Evolutionary conservation across 2,113 vertebrate species (phyloP), one percentile per base, ranked within the genome.

Genomic region (Mirza zaza): DNA sequence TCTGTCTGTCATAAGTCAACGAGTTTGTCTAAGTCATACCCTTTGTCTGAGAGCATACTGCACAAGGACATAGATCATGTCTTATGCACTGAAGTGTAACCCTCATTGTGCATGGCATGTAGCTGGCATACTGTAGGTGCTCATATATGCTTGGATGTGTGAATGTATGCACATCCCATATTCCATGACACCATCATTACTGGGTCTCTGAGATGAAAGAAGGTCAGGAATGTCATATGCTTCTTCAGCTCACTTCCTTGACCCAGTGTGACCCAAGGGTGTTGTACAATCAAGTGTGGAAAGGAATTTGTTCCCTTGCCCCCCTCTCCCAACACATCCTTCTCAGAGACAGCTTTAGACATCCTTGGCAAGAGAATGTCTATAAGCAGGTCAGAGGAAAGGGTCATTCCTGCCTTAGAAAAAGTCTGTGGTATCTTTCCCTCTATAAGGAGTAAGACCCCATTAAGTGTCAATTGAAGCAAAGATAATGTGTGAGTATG

Each of bases 281-380:
- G 97, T 97, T 83, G 50, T 82, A 87, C 52, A 84, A 86, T 70
- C 87, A 95, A 97, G 97, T 97, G 98, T 95, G 88, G 97, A 98
- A 97, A 98, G 97, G 97, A 98, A 98, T 98, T 95, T 59, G 92
- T 57, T 97, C 84, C 61, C 96, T 97, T 97, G 76, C 61, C 81
- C 92, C 67, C 36, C 55, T 97, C 94, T 96, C 57, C 97, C 87
- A 96, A 97, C 97, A 98, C 96, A 89, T 94, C 87, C 87, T 91
- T 67, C 67, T 76, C 39, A 32, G 87, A 97, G 95, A 93, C 82
- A 85, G 87, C 97, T 96, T 77, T 94, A 91, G 90, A 92, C 87
- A 92, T 82, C 76, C 65, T 68, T 94, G 91, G 81, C 61, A 96
- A 94, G 89, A 90, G 96, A 92, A 81, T 97, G 61, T 92, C 95